Conservation (phyloP, 2,888 invertebrate genomes). For the Brachypalpus laphriformis region DNA sequence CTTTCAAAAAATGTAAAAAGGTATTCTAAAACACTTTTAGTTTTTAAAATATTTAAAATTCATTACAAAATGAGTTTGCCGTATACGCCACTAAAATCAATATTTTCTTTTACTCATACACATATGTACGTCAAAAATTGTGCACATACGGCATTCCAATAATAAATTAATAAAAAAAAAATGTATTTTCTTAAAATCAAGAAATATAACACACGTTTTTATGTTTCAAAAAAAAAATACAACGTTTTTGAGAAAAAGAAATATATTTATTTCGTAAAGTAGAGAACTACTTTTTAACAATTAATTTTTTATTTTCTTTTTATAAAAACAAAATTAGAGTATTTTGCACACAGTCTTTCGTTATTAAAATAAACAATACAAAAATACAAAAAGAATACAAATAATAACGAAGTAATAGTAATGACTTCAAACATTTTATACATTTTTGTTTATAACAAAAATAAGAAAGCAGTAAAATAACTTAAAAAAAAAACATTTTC, state of each 20-base stretch:
- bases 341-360: too few relatives aligned
- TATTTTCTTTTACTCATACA: conserved; percentile 1
- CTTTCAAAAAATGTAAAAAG: conserved; percentile 11
- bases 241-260: neutral
- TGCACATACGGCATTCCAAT: too few relatives aligned
- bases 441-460: too few relatives aligned
- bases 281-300: neutral
- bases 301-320: neutral
- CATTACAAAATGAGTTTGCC: neutral
- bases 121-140: too few relatives aligned
- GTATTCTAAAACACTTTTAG: neutral
- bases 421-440: too few relatives aligned
- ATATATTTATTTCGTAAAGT: neutral
- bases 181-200: neutral
- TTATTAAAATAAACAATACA: too few relatives aligned
- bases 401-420: neutral
- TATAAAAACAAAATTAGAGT: neutral
- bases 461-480: conserved; percentile 9
- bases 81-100: too few relatives aligned
- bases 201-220: too few relatives aligned
- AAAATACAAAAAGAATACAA: neutral
- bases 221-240: neutral
- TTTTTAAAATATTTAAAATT: conserved; percentile 13
- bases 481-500: neutral
- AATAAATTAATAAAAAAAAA: too few relatives aligned